Evolutionary conservation across 2,113 vertebrate genomes (phyloP).

Genomic region (Eleginops maclovinus): DNA sequence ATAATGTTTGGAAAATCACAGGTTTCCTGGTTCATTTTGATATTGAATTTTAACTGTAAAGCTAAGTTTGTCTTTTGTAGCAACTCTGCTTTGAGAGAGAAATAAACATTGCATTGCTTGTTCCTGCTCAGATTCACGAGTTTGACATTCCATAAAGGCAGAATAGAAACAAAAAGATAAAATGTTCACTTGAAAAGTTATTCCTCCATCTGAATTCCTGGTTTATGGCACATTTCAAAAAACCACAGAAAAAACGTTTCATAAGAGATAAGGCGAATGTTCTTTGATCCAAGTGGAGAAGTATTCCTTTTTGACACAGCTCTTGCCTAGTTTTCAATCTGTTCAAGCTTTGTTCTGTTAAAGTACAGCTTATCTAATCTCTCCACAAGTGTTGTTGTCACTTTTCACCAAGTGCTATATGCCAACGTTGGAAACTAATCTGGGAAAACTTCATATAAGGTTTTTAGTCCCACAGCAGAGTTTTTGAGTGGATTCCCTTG

Average conservation of each 20-base stretch:
- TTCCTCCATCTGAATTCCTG: neutral
- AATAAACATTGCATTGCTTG: neutral
- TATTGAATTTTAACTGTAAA: neutral
- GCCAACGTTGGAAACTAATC: constrained; percentile 36
- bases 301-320: neutral
- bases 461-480: constrained; percentile 10
- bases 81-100: neutral
- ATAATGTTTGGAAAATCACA: neutral
- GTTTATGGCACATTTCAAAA: neutral
- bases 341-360: neutral
- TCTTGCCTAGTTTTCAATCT: neutral
- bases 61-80: neutral
- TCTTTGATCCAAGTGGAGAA: neutral
- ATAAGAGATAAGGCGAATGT: neutral
- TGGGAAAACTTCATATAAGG: constrained; percentile 11
- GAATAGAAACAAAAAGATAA: neutral
- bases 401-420: constrained; percentile 10
- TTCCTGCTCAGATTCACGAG: neutral
- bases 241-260: neutral
- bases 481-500: constrained; percentile 27
- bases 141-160: neutral
- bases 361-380: neutral
- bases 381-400: neutral
- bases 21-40: constrained; percentile 2
- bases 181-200: neutral